Evolutionary conservation across 2,888 invertebrate genomes (phyloP).

Genomic region (Stenoptilia bipunctidactyla): DNA sequence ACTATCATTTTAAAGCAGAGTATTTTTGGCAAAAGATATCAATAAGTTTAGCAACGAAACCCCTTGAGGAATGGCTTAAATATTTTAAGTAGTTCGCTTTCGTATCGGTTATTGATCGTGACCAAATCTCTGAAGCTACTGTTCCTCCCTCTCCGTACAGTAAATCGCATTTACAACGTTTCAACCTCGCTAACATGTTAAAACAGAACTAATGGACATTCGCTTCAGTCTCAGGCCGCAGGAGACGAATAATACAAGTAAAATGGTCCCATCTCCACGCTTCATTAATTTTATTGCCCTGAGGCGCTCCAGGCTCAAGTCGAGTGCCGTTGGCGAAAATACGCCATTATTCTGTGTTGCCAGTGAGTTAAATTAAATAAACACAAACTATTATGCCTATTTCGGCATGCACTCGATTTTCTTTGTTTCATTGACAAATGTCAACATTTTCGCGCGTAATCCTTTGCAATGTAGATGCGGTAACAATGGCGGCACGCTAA

Average conservation of each 20-base stretch:
- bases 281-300: conserved; percentile 71
- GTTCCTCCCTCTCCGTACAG: conserved; percentile 63
- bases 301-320: conserved; percentile 57
- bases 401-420: conserved; percentile 45
- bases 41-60: neutral
- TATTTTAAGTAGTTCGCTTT: conserved; percentile 25
- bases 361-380: conserved; percentile 67
- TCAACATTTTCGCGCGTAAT: conserved; percentile 58
- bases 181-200: conserved; percentile 72
- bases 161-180: conserved; percentile 71
- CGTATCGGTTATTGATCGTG: neutral
- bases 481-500: conserved; percentile 51
- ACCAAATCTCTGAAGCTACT: conserved; percentile 37
- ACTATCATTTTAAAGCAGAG: too few species aligned
- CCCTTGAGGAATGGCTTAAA: conserved; percentile 13
- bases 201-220: conserved; percentile 73
- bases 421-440: conserved; percentile 62
- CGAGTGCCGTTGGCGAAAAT: conserved; percentile 58
- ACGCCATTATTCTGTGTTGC: conserved; percentile 61
- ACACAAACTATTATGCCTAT: conserved; percentile 58
- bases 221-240: conserved; percentile 68
- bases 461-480: conserved; percentile 36
- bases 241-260: conserved; percentile 71
- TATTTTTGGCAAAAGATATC: too few species aligned
- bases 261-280: conserved; percentile 72